Base-by-base conservation (phyloP, 2,888 invertebrate genomes). In the Stenotaenia linearis region DNA sequence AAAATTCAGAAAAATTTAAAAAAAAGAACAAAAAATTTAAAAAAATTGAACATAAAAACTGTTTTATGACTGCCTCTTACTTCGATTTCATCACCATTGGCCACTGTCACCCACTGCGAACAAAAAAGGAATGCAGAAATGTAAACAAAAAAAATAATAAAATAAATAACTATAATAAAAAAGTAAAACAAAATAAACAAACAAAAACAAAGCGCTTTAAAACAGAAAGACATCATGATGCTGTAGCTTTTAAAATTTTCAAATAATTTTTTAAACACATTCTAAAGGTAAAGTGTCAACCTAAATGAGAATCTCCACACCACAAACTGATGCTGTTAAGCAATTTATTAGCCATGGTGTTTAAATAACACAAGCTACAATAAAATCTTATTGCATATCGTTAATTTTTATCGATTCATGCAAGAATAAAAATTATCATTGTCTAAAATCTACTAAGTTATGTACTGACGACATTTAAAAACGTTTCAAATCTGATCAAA, bases 81-180 rank as follows among this genome's bases (percentile, higher is more conserved):
- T 79, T 79, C 79, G 1, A 35, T 25, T 61, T 56, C 79, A 18
- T 50, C 76, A 78, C 28, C 83, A 83, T 85, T 89, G 78, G 35
- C 18, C 2, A 50, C 15, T 28, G 45, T 79, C 80, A 80, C 74
- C 45, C 77, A 77, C 61, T 80, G 61, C 25, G 28, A 50, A 76
- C 56, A 56, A 75, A 75, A 79, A 25, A 77, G 45, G 25, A 77
- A 77, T 23, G 40, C 10, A 1, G 28, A 23, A 40, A 40, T 18
- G 18, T 32, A 76, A 76, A 76, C 32, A 28, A 35, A 76, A 76
- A 37, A 45, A 77, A 77, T 37, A n/a, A 77, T 15, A 77, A 1
- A n/a, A 40, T 18, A 37, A 77, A 56, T 7, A 21, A 56, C 23
- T 25, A 61, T 25, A 23, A 25, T 2, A 61, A 61, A 61, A 61